Evolutionary conservation across 1,140 invertebrate genomes (phyloP), one percentile per base, ranked within the genome.

Genomic region (Stratiolaelaps scimitus): DNA sequence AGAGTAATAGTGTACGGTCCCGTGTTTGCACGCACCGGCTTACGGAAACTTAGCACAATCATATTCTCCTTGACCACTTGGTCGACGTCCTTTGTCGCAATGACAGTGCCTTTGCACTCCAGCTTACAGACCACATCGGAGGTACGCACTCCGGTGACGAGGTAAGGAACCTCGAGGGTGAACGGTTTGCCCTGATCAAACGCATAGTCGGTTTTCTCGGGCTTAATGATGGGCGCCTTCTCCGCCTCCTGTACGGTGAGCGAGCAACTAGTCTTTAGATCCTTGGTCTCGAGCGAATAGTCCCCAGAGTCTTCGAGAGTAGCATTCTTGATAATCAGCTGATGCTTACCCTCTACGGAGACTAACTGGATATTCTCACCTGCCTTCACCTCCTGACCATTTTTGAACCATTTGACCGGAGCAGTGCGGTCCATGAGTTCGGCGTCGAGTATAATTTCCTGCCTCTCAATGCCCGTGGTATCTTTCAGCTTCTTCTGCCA

Each of bases 401-500:
- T 91, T 75, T 94, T 90, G 70, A 84, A 85, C 89, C 92, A 98
- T 65, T 87, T 84, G n/a, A 89, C 85, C 43, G 88, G 84, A 0
- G 92, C 89, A 23, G 90, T 93, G 74, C 92, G 89, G 76, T 98
- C 94, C 75, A 92, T 88, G 13, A 96, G 79, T 77, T 95, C 90
- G 44, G 93, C 82, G 73, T 96, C 92, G 1, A 98, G 77, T 5
- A 91, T 83, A 13, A 92, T 78, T 70, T 87, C 89, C 71, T 94
- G 88, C 69, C 89, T 83, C 77, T 97, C 92, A 71, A 93, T 82
- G 29, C 83, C 86, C 69, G 85, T 85, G 1, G 87, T 92, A 75
- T 96, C 91, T 74, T 93, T 89, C 5, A 98, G 81, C 78, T 94
- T 94, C 78, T 96, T 95, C 75, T 92, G 90, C 80, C 97, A 95